phyloP scores from a whole-genome alignment of 2,113 vertebrate genomes.

The Setophaga petechia region DNA sequence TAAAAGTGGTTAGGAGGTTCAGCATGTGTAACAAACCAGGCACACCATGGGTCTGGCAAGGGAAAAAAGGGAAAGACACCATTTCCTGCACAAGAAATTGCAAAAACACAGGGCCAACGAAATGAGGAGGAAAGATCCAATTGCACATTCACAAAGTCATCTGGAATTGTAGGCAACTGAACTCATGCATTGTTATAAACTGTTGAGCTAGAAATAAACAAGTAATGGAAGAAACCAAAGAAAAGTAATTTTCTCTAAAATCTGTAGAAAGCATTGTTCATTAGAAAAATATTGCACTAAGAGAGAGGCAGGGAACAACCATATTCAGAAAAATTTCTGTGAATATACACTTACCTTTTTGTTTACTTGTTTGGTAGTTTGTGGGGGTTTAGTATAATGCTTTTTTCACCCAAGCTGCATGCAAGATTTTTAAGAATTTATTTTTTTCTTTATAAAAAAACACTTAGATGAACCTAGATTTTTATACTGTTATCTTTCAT shows the following conservation, averaged over 20 bases:
- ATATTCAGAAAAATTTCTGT: not conserved
- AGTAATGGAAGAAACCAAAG: not conserved
- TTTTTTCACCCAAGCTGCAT: not conserved
- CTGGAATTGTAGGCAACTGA: not conserved
- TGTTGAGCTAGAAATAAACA: not conserved
- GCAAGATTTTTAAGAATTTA: not conserved
- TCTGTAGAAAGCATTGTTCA: not conserved
- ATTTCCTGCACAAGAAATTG: not conserved
- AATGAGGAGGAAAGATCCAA: not conserved
- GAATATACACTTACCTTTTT: not conserved
- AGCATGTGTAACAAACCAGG: accelerated
- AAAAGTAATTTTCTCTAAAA: not conserved
- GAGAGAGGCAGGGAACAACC: not conserved
- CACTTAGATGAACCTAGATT: not conserved
- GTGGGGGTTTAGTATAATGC: not conserved
- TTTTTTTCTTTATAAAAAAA: not conserved
- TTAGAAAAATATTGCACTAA: not conserved
- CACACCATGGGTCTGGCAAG: accelerated
- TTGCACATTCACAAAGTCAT: not conserved
- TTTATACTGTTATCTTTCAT: not conserved
- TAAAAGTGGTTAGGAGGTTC: not conserved
- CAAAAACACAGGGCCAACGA: not conserved
- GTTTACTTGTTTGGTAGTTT: not conserved
- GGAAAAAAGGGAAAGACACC: not conserved
- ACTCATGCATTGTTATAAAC: not conserved